These are phyloP conservation scores for Hemistola chrysoprasaria DNA, from an alignment of 2,888 invertebrate species.

Conservation along the genomic window DNA sequence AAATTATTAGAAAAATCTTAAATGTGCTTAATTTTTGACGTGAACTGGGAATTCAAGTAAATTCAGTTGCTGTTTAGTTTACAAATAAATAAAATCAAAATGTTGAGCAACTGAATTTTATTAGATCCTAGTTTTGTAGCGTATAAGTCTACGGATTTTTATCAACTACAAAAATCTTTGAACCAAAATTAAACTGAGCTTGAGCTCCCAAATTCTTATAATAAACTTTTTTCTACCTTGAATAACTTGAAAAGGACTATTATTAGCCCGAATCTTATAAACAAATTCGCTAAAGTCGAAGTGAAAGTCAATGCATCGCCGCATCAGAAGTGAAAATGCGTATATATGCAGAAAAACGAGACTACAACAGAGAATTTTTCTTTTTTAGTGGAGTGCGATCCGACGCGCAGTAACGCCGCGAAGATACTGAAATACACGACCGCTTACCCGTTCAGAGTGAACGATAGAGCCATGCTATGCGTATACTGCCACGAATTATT, in stretches of 20 bases:
- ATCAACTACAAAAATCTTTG: constrained; percentile 6
- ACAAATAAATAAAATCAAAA: not conserved
- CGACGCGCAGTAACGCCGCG: constrained; percentile 67
- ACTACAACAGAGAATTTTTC: constrained; percentile 49
- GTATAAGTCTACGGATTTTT: constrained; percentile 7
- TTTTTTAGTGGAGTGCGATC: constrained; percentile 72
- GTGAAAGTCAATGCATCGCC: constrained; percentile 10
- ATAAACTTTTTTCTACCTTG: not conserved
- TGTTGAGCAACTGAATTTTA: constrained; percentile 14
- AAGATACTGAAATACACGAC: constrained; percentile 64
- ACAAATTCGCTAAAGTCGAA: constrained; percentile 5
- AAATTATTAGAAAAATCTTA: no score
- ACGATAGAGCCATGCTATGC: constrained; percentile 70
- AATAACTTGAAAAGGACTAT: no score
- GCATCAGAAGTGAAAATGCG: constrained; percentile 4
- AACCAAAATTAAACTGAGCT: constrained; percentile 13
- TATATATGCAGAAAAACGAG: no score
- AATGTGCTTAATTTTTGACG: constrained; percentile 11
- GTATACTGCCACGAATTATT: constrained; percentile 69
- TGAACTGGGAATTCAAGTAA: constrained; percentile 3
- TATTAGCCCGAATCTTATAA: no score
- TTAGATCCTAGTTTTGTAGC: constrained; percentile 10
- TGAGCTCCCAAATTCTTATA: constrained; percentile 8
- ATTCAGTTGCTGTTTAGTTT: constrained; percentile 8
- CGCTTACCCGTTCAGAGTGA: constrained; percentile 70